phyloP scores from a whole-genome alignment of 2,113 vertebrate species.

The Sylvilagus bachmani region DNA sequence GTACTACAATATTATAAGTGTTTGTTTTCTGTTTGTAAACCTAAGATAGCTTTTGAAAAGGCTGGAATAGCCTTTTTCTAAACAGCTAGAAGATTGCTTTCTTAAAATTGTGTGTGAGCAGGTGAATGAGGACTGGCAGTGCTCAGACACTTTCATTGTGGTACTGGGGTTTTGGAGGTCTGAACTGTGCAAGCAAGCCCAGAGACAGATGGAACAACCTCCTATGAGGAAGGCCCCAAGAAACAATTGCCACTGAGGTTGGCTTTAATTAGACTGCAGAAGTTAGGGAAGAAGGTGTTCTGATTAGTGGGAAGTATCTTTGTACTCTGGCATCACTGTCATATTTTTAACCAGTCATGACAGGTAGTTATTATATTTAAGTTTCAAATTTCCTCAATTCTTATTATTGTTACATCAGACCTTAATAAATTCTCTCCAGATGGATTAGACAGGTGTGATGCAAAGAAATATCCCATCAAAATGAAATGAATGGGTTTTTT shows the following conservation, averaged over 20 bases:
- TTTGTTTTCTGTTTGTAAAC: background rate
- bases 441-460: conserved; percentile 66
- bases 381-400: conserved; percentile 75
- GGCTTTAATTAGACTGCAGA: conserved; percentile 52
- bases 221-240: background rate
- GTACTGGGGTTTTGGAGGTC: background rate
- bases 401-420: conserved; percentile 71
- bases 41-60: background rate
- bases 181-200: background rate
- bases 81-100: background rate
- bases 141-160: background rate
- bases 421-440: conserved; percentile 59
- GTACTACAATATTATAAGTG: background rate
- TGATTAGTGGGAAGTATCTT: conserved; percentile 27
- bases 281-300: conserved; percentile 44
- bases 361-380: conserved; percentile 80
- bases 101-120: background rate
- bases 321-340: conserved; percentile 66
- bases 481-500: background rate
- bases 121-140: background rate
- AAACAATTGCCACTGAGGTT: background rate
- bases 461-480: conserved; percentile 57
- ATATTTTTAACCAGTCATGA: conserved; percentile 70
- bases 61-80: background rate
- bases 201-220: background rate